Evolutionary conservation across 2,797 vertebrate species (phyloP).

Genomic region (Crocidura indochinensis): DNA sequence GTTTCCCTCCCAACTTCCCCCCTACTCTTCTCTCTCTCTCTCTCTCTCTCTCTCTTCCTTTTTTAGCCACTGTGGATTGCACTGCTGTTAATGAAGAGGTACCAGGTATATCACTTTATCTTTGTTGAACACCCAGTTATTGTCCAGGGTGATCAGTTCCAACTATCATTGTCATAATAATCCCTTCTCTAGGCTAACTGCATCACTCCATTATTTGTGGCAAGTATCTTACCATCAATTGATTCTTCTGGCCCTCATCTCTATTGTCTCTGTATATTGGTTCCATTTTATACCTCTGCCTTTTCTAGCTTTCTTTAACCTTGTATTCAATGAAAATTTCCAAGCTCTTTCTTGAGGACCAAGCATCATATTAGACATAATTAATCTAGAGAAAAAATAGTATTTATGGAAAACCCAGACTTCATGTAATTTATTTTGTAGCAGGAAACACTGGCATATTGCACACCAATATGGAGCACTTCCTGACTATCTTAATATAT

Average conservation of each 20-base stretch:
- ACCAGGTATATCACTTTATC: too few relatives aligned
- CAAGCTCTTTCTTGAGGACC: not conserved
- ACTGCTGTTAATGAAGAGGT: too few relatives aligned
- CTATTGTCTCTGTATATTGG: not conserved
- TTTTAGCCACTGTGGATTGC: too few relatives aligned
- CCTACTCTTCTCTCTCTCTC: not conserved
- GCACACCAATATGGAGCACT: not conserved
- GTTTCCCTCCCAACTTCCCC: too few relatives aligned
- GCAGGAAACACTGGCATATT: fast-evolving
- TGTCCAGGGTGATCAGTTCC: too few relatives aligned
- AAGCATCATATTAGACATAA: not conserved
- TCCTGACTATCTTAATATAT: not conserved
- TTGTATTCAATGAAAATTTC: not conserved
- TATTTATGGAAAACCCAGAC: not conserved
- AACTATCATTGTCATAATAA: too few relatives aligned
- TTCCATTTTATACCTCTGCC: not conserved
- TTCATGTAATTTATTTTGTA: not conserved
- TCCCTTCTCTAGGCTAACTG: too few relatives aligned
- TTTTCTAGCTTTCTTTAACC: constrained; percentile 5
- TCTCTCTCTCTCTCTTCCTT: too few relatives aligned
- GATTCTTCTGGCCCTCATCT: not conserved
- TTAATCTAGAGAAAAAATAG: not conserved
- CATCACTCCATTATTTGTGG: too few relatives aligned
- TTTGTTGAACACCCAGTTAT: too few relatives aligned
- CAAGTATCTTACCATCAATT: too few relatives aligned